A percentile compares a stretch with the other conserved stretches of the same genome.
phyloP scores from a whole-genome alignment of 2,888 invertebrate species.

The Pristionchus maxplancki region DNA sequence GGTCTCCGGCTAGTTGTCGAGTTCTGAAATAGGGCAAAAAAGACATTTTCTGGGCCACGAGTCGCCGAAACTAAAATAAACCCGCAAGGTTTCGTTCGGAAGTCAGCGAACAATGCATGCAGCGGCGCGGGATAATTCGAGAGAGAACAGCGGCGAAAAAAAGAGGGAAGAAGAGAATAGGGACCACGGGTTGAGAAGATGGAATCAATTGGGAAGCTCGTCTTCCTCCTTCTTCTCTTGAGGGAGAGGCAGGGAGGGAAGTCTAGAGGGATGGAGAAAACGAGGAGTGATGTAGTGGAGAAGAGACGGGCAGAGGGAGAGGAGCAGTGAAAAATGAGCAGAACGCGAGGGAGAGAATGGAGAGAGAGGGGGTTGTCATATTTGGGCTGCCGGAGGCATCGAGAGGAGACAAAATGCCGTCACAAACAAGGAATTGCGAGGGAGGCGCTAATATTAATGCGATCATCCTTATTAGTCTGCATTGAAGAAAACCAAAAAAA shows the following conservation, averaged over 20 bases:
- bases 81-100: background rate
- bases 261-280: background rate
- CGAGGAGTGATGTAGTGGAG: conserved; percentile 14
- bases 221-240: background rate
- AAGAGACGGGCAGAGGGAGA: background rate
- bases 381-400: background rate
- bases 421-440: background rate
- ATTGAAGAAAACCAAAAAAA: too few relatives aligned
- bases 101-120: background rate
- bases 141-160: background rate
- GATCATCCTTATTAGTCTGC: too few relatives aligned
- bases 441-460: background rate
- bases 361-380: background rate
- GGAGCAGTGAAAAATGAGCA: background rate
- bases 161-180: background rate
- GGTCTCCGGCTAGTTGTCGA: background rate
- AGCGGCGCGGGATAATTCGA: background rate
- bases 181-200: background rate
- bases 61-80: background rate
- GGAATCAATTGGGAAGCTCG: conserved; percentile 20
- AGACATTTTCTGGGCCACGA: background rate
- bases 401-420: background rate
- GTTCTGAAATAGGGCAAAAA: background rate
- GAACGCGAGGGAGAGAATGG: background rate
- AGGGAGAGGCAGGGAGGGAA: conserved; percentile 13